phyloP scores from a whole-genome alignment of 2,797 vertebrate genomes.

The Chrysocyon brachyurus region DNA sequence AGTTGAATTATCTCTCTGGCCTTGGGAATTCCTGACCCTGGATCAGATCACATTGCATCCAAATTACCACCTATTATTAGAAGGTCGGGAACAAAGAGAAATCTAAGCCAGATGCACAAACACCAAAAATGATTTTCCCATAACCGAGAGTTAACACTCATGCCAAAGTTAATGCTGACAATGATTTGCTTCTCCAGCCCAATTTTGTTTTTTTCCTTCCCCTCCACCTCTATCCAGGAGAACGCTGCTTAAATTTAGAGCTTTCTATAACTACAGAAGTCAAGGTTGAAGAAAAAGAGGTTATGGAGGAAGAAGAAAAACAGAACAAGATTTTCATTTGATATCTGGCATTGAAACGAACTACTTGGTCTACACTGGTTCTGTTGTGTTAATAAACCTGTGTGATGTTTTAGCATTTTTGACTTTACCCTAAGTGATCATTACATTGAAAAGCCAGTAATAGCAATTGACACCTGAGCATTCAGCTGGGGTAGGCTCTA shows the following conservation, averaged over 20 bases:
- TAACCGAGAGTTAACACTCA: background rate
- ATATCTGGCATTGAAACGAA: background rate
- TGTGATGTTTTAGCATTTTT: background rate
- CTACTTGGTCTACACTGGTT: background rate
- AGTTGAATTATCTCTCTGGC: background rate
- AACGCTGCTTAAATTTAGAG: slow-evolving; percentile 28
- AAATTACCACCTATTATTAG: slow-evolving; percentile 47
- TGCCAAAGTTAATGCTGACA: background rate
- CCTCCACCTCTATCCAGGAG: background rate
- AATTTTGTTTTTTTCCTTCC: background rate
- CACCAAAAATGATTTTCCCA: background rate
- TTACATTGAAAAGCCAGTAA: background rate
- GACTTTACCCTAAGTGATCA: background rate
- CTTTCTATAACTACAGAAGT: background rate
- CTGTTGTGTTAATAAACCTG: background rate
- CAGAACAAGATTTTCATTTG: background rate
- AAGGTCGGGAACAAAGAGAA: slow-evolving; percentile 10
- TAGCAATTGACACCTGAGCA: background rate
- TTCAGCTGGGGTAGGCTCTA: background rate
- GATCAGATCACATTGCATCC: slow-evolving; percentile 8
- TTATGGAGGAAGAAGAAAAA: slow-evolving; percentile 45
- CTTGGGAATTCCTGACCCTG: slow-evolving; percentile 50
- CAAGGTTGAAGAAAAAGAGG: background rate
- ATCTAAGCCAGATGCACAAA: background rate
- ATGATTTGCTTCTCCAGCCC: background rate